phyloP scores from a whole-genome alignment of 2,888 invertebrate genomes.

The Acrocyrtus sp. region DNA sequence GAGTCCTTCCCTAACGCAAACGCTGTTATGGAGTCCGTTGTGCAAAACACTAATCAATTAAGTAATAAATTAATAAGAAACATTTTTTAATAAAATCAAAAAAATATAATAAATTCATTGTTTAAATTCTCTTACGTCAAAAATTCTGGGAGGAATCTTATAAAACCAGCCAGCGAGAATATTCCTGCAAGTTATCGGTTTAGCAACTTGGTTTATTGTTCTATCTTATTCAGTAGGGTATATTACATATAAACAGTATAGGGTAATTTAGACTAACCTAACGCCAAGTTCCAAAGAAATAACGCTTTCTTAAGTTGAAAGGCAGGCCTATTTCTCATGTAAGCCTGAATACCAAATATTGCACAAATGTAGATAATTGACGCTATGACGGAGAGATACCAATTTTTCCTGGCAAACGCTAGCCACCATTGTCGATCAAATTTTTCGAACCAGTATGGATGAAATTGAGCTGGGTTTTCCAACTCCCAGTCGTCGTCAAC shows the following conservation, averaged over 20 bases:
- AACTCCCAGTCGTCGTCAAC: constrained; percentile 29
- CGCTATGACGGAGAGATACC: constrained; percentile 43
- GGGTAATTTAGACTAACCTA: no score
- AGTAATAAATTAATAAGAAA: no score
- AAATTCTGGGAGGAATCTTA: constrained; percentile 52
- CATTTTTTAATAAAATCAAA: no score
- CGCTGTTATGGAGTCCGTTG: constrained; percentile 30
- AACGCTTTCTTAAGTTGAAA: constrained; percentile 43
- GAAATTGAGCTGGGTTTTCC: constrained; percentile 41
- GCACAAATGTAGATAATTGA: constrained; percentile 40
- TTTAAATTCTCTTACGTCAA: no score
- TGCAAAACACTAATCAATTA: constrained; percentile 1
- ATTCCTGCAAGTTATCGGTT: no score
- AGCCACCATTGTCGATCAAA: constrained; percentile 53
- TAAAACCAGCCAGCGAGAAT: constrained; percentile 51
- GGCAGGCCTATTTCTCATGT: constrained; percentile 40
- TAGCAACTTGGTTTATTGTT: no score
- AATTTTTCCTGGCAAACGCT: constrained; percentile 33
- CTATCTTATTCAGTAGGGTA: no score
- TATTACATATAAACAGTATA: no score
- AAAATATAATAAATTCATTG: no score
- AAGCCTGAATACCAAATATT: constrained; percentile 47
- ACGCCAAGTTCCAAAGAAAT: constrained; percentile 42
- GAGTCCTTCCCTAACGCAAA: constrained; percentile 33
- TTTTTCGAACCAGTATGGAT: constrained; percentile 43